A percentile compares a stretch with the other conserved stretches of the same genome.
These are phyloP conservation scores for Caenorhabditis wallacei DNA, from an alignment of 2,888 invertebrate genomes.

Conservation along the genomic window DNA sequence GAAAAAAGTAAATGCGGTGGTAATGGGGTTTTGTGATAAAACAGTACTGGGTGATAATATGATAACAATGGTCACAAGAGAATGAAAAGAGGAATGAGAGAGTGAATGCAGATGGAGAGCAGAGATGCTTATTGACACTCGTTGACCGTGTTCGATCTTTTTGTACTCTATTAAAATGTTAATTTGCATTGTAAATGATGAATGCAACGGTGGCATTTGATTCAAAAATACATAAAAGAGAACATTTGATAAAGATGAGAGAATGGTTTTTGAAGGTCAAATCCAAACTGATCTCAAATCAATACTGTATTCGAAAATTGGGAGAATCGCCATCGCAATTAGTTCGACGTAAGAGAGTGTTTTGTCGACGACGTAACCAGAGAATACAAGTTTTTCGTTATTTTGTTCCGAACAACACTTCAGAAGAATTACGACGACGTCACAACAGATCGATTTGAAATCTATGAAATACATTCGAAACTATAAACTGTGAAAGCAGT, in stretches of 20 bases:
- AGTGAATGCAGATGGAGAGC: background rate
- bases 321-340: background rate
- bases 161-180: conserved; percentile 9
- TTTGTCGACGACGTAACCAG: background rate
- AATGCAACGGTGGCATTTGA: conserved; percentile 8
- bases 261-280: too few species aligned
- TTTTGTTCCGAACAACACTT: conserved; percentile 6
- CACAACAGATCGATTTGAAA: background rate
- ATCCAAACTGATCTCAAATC: too few species aligned
- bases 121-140: background rate
- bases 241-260: conserved; percentile 8
- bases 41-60: conserved; percentile 27
- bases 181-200: background rate
- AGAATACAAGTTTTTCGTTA: background rate
- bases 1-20: background rate
- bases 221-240: background rate
- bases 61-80: conserved; percentile 20
- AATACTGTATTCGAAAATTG: background rate
- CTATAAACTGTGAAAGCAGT: too few species aligned
- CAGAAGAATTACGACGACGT: background rate
- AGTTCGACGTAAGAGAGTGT: background rate
- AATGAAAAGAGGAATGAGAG: background rate
- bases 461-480: background rate
- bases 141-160: background rate
- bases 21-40: conserved; percentile 20